Evolutionary conservation across 2,113 vertebrate genomes (phyloP).

Genomic region (Myotis lucifugus): DNA sequence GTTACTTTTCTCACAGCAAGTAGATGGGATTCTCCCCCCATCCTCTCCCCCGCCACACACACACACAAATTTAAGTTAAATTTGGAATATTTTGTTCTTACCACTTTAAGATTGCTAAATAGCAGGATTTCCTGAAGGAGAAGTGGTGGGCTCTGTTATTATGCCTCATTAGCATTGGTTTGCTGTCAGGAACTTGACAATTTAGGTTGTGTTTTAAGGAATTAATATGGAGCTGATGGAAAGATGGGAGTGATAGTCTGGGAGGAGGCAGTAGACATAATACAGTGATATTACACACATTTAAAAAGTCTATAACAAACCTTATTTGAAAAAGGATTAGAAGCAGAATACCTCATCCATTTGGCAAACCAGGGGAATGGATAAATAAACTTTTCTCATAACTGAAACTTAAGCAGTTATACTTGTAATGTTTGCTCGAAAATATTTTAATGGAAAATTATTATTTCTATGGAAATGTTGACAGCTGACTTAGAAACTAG

Average conservation of each 20-base stretch:
- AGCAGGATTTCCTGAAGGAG: conserved; percentile 35
- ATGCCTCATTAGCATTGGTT: background rate
- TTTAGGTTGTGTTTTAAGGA: conserved; percentile 32
- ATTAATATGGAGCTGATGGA: background rate
- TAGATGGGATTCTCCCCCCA: background rate
- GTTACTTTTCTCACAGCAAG: background rate
- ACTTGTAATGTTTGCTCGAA: background rate
- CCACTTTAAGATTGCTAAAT: background rate
- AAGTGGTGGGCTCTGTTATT: background rate
- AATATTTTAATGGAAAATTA: background rate
- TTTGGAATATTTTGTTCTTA: background rate
- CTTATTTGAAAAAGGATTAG: background rate
- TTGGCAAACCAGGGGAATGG: background rate
- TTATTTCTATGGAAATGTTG: background rate
- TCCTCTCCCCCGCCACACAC: background rate
- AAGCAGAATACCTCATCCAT: background rate
- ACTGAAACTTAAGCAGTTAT: background rate
- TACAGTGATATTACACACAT: background rate
- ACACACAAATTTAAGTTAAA: background rate
- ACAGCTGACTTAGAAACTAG: background rate
- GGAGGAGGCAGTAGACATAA: background rate
- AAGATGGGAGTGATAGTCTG: background rate
- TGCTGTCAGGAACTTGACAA: background rate
- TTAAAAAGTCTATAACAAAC: background rate
- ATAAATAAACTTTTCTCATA: background rate